Evolutionary conservation across 2,113 vertebrate species (phyloP).

Genomic region (Melanostigma gelatinosum): DNA sequence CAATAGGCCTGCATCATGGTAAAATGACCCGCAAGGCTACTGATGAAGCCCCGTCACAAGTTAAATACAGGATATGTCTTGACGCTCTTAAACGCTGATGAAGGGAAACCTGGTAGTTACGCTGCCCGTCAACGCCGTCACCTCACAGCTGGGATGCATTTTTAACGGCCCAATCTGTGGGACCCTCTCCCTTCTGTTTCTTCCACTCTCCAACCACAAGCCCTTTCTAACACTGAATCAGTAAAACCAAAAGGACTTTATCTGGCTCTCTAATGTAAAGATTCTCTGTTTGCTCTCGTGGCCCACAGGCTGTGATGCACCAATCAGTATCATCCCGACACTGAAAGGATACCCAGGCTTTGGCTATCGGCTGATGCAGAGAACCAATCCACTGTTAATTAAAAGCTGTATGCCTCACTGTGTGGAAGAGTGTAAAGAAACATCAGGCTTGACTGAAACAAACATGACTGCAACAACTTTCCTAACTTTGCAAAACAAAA

Average conservation of each 20-base stretch:
- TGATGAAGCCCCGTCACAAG: neutral
- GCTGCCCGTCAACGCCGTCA: neutral
- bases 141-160: neutral
- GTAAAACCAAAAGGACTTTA: neutral
- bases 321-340: neutral
- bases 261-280: neutral
- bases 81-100: neutral
- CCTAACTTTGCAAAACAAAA: neutral
- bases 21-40: neutral
- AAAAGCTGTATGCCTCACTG: neutral
- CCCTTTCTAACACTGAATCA: neutral
- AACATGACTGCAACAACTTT: neutral
- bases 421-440: neutral
- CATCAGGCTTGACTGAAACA: neutral
- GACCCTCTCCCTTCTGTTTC: neutral
- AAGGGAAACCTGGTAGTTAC: neutral
- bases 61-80: neutral
- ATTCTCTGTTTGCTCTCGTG: neutral
- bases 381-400: neutral
- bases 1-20: too few species aligned
- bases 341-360: neutral
- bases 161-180: neutral
- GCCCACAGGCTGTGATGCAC: neutral
- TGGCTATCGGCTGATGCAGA: too few species aligned
- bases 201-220: neutral